These are phyloP conservation scores for Machimus atricapillus DNA, from an alignment of 2,888 invertebrate species.

Conservation along the genomic window DNA sequence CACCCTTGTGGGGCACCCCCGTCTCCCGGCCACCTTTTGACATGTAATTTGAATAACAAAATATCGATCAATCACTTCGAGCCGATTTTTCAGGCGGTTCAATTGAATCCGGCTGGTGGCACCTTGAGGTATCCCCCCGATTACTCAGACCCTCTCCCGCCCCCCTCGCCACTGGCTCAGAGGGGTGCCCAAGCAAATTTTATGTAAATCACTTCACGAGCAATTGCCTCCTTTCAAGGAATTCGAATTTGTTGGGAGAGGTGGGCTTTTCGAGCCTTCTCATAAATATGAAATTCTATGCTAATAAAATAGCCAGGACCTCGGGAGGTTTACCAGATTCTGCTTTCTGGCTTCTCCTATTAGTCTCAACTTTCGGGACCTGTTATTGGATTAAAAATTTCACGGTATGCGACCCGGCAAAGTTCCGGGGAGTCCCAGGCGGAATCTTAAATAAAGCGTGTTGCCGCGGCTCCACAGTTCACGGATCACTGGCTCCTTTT, in stretches of 20 bases:
- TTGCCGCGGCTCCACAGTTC: constrained; percentile 3
- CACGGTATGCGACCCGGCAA: constrained; percentile 22
- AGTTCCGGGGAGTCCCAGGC: not conserved
- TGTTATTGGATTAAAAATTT: constrained; percentile 38
- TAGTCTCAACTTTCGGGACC: constrained; percentile 21
- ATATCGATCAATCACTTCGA: constrained; percentile 32
- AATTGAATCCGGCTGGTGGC: constrained; percentile 11
- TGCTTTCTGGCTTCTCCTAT: constrained; percentile 12
- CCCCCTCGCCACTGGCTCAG: not conserved
- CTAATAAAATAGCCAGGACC: constrained; percentile 33
- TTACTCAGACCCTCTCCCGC: not conserved
- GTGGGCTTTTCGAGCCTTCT: not conserved
- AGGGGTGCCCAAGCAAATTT: not conserved
- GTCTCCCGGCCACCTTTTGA: not conserved
- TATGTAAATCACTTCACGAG: constrained; percentile 38
- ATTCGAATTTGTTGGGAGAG: constrained; percentile 24
- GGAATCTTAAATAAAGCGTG: constrained; percentile 23
- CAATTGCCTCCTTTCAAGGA: constrained; percentile 36
- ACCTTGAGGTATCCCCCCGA: constrained; percentile 22
- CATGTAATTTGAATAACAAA: constrained; percentile 28
- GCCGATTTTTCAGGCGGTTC: constrained; percentile 6
- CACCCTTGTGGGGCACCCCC: not conserved
- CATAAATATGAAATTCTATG: constrained; percentile 37
- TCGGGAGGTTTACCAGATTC: constrained; percentile 14
- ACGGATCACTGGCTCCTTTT: not conserved